phyloP scores from a whole-genome alignment of 2,888 invertebrate species.

The Campoplex capitator region DNA sequence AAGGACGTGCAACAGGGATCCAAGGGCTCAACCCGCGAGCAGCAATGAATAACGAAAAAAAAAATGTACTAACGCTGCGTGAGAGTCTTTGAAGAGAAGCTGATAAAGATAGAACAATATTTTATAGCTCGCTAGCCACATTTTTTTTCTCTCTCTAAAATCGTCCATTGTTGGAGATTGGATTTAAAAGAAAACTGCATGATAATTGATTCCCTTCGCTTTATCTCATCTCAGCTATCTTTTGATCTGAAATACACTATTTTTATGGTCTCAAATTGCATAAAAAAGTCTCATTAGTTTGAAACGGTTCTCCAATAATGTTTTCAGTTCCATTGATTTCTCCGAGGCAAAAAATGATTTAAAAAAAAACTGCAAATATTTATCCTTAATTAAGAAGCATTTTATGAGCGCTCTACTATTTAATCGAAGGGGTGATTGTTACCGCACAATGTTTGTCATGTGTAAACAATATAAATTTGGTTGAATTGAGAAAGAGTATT shows the following conservation, averaged over 20 bases:
- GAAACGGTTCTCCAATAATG: not conserved
- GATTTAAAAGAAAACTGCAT: no score
- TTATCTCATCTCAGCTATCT: not conserved
- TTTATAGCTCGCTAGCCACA: conserved; percentile 13
- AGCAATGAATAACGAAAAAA: conserved; percentile 35
- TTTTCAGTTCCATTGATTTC: not conserved
- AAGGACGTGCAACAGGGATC: conserved; percentile 41
- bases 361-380: no score
- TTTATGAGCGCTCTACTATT: no score
- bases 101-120: conserved; percentile 61
- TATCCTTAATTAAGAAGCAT: no score
- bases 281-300: not conserved
- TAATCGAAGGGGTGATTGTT: no score
- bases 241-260: not conserved
- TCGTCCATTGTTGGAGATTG: not conserved
- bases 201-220: not conserved
- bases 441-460: no score
- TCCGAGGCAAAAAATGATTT: no score
- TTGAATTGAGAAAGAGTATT: no score
- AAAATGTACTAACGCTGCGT: conserved; percentile 1
- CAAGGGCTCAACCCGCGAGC: conserved; percentile 27
- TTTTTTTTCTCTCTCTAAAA: not conserved
- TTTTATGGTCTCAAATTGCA: not conserved
- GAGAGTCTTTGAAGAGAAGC: conserved; percentile 18
- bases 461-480: no score